phyloP scores from a whole-genome alignment of 1,140 invertebrate species.

The Aphelinus atriplicis region DNA sequence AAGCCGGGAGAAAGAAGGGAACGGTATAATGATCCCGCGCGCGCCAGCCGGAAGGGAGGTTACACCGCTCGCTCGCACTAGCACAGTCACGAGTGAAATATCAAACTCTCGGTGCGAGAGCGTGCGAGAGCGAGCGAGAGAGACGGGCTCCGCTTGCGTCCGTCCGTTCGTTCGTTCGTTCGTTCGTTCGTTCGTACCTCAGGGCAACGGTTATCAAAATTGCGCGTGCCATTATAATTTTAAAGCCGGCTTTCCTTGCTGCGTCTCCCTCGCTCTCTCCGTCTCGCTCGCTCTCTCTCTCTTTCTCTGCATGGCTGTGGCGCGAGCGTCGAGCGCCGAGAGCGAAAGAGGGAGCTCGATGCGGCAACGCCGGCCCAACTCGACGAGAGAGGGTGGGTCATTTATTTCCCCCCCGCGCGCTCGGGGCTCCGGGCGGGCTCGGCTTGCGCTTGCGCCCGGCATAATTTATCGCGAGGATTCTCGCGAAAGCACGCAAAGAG shows the following conservation, averaged over 20 bases:
- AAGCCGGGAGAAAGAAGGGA: conserved; percentile 31
- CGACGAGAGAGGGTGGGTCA: conserved; percentile 62
- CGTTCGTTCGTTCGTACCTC: conserved; percentile 36
- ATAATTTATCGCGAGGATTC: conserved; percentile 68
- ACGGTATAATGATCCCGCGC: conserved; percentile 42
- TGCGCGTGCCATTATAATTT: conserved; percentile 67
- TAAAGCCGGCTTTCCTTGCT: conserved; percentile 66
- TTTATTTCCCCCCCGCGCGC: conserved; percentile 61
- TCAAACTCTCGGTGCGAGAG: conserved; percentile 45
- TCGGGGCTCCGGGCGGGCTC: background rate
- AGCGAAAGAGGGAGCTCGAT: conserved; percentile 20
- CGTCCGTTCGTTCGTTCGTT: no score
- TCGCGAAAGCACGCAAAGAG: conserved; percentile 65
- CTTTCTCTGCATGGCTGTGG: conserved; percentile 1
- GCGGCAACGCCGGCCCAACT: conserved; percentile 43
- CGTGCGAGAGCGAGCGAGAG: background rate
- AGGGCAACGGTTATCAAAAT: conserved; percentile 66
- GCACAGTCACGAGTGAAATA: conserved; percentile 52
- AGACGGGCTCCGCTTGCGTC: no score
- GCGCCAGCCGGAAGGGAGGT: conserved; percentile 41
- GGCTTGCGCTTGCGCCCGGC: conserved; percentile 51
- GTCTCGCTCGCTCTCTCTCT: background rate
- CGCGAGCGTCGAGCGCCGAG: conserved; percentile 41
- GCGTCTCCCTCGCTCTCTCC: conserved; percentile 18
- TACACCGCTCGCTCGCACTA: conserved; percentile 39